phyloP scores from a whole-genome alignment of 2,888 invertebrate species.

The Morpho achilles region DNA sequence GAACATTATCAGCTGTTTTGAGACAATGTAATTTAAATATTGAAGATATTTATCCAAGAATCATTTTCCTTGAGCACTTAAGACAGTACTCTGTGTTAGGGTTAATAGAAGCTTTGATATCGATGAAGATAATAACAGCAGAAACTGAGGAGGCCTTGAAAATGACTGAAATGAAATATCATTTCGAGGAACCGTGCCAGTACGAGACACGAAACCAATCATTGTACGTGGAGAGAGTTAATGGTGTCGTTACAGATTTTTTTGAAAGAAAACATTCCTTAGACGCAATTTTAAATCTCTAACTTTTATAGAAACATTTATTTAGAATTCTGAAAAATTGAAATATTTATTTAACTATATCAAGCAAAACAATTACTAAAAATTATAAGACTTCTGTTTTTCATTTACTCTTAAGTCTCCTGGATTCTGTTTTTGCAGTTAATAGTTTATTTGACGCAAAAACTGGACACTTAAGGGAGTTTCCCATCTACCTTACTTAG shows the following conservation, averaged over 20 bases:
- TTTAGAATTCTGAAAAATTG: no score
- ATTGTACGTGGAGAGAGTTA: constrained; percentile 52
- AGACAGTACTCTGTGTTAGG: constrained; percentile 53
- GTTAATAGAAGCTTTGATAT: constrained; percentile 58
- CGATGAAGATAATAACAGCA: constrained; percentile 64
- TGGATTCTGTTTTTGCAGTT: no score
- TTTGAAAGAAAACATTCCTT: constrained; percentile 50
- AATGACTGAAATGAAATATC: constrained; percentile 56
- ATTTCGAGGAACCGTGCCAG: constrained; percentile 38
- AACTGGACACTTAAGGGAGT: no score
- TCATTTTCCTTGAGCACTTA: constrained; percentile 48
- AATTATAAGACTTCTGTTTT: no score
- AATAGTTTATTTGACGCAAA: no score
- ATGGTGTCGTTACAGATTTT: constrained; percentile 54
- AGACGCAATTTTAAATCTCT: constrained; percentile 34
- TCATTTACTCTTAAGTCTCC: no score
- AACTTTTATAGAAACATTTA: no score
- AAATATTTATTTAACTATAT: no score
- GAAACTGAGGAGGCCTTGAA: constrained; percentile 51
- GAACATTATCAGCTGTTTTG: constrained; percentile 51
- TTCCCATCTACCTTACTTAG: no score
- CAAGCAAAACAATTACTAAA: no score
- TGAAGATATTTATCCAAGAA: constrained; percentile 46
- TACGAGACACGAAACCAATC: constrained; percentile 37
- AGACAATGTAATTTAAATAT: constrained; percentile 50